Conservation (phyloP, 2,113 vertebrate species). For the Alexandromys fortis region DNA sequence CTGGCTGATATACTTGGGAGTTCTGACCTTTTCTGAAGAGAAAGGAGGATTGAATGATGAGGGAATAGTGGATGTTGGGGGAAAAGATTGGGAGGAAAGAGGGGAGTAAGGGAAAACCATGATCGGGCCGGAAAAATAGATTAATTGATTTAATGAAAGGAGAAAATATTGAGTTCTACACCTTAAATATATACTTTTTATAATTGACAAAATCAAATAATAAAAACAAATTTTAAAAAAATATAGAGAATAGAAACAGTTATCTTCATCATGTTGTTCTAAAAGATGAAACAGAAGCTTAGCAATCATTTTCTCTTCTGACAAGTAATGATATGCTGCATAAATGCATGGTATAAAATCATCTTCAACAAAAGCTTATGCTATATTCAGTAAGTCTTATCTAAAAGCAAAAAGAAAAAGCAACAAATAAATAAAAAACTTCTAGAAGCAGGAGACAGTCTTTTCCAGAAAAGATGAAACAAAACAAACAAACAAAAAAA, state of each 20-base stretch:
- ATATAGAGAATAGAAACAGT: background rate
- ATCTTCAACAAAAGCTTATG: background rate
- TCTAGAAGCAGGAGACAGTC: background rate
- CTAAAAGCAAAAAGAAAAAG: background rate
- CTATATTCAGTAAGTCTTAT: background rate
- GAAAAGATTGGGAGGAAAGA: too few relatives aligned
- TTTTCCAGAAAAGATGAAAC: background rate
- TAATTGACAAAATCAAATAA: background rate
- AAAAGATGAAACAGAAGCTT: conserved; percentile 8
- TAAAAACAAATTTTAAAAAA: background rate
- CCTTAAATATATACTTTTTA: background rate
- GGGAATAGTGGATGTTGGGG: too few relatives aligned
- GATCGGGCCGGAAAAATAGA: too few relatives aligned
- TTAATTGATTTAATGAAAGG: background rate
- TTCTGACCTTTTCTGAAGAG: too few relatives aligned
- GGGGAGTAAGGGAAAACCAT: too few relatives aligned
- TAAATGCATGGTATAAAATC: background rate
- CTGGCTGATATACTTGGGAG: too few relatives aligned
- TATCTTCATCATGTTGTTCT: background rate
- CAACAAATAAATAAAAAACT: background rate
- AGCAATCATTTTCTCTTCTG: background rate
- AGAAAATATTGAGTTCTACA: background rate
- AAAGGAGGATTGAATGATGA: too few relatives aligned
- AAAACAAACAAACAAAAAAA: too few relatives aligned
- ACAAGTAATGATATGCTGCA: background rate